Percentiles rank a stretch among this genome's conserved stretches.
These are phyloP conservation scores for Astur gentilis DNA, from an alignment of 2,113 vertebrate genomes.

Conservation along the genomic window DNA sequence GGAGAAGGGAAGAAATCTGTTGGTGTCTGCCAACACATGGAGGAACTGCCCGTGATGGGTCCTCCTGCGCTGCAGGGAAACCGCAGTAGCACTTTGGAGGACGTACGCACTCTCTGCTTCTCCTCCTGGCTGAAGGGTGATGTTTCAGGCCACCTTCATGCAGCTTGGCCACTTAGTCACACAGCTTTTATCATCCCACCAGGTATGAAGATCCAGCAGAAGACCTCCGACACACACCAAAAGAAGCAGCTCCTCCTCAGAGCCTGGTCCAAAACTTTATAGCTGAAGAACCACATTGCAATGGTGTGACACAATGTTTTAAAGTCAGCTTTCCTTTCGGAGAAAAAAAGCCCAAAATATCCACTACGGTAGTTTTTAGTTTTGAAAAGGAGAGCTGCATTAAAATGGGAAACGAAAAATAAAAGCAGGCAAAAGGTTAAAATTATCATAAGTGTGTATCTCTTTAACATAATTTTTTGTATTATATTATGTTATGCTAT, in stretches of 20 bases:
- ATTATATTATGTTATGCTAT: background rate
- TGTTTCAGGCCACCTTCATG: rapidly evolving
- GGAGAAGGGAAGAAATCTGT: background rate
- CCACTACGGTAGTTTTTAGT: background rate
- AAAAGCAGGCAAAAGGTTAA: background rate
- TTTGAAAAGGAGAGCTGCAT: background rate
- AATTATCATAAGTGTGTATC: background rate
- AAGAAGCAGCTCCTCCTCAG: background rate
- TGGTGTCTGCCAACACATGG: background rate
- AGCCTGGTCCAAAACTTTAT: background rate
- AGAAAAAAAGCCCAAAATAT: background rate
- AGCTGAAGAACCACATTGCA: background rate
- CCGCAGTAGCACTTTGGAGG: background rate
- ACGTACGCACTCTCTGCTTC: background rate
- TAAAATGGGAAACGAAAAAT: background rate
- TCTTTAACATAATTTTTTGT: background rate
- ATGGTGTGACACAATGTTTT: background rate
- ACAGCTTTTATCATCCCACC: background rate
- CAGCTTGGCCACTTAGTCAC: background rate
- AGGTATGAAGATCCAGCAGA: background rate
- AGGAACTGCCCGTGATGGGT: background rate
- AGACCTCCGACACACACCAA: background rate
- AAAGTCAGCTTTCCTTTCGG: background rate
- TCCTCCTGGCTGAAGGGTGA: background rate
- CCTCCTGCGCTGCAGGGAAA: background rate